These are phyloP conservation scores for Cephus nigrinus DNA, from an alignment of 2,888 invertebrate genomes.

Conservation along the genomic window DNA sequence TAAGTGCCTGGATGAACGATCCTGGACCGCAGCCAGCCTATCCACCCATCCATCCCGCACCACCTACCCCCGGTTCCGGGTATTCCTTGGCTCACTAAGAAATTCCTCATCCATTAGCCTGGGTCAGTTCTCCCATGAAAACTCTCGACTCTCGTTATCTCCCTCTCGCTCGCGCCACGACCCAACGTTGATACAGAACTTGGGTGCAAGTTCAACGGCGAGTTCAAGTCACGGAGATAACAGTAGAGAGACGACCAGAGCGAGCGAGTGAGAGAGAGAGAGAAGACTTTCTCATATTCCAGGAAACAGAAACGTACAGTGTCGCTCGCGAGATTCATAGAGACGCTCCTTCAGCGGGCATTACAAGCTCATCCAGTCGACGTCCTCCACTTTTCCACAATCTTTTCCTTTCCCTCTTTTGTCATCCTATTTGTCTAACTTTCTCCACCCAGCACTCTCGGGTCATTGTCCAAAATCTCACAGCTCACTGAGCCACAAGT, in stretches of 20 bases:
- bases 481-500: too few relatives aligned
- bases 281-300: neutral
- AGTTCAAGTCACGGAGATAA: neutral
- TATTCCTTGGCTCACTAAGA: conserved; percentile 21
- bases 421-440: too few relatives aligned
- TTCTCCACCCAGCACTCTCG: too few relatives aligned
- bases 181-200: neutral
- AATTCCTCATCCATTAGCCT: conserved; percentile 25
- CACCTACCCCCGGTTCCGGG: conserved; percentile 23
- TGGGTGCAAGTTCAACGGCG: neutral
- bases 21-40: conserved; percentile 3
- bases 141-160: neutral
- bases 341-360: too few relatives aligned
- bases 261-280: neutral
- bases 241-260: neutral
- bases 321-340: too few relatives aligned
- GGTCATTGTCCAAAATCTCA: too few relatives aligned
- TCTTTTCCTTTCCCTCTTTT: too few relatives aligned
- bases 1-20: conserved; percentile 23
- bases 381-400: too few relatives aligned
- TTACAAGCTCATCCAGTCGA: too few relatives aligned
- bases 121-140: conserved; percentile 14
- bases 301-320: too few relatives aligned
- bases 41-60: conserved; percentile 13
- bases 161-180: neutral